Conservation (phyloP, 2,888 invertebrate genomes). For the Shargacucullia verbasci region DNA sequence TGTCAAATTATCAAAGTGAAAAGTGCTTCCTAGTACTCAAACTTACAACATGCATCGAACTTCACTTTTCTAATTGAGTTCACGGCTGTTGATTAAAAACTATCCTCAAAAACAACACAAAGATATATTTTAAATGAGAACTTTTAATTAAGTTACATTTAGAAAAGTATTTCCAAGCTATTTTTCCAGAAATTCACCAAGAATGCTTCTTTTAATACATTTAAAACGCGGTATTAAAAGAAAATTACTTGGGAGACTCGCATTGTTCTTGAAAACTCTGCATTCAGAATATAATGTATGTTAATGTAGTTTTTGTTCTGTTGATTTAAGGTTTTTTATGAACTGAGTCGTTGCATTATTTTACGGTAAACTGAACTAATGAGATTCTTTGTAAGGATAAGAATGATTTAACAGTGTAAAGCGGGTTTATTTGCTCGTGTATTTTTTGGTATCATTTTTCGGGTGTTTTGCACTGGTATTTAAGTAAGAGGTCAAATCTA, state of each 20-base stretch:
- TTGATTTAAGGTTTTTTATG: conserved; percentile 63
- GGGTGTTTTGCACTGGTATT: too few relatives aligned
- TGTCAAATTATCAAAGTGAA: too few relatives aligned
- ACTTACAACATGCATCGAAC: too few relatives aligned
- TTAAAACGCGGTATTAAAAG: conserved; percentile 51
- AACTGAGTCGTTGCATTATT: conserved; percentile 59
- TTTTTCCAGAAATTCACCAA: conserved; percentile 14
- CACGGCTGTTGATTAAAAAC: too few relatives aligned
- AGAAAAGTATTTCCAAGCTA: conserved; percentile 13
- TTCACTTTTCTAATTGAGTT: too few relatives aligned
- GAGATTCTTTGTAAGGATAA: conserved; percentile 52
- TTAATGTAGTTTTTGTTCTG: conserved; percentile 56
- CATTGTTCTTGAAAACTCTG: conserved; percentile 54
- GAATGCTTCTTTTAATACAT: conserved; percentile 52
- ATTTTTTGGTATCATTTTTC: neutral
- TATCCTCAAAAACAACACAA: neutral
- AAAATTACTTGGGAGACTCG: conserved; percentile 41
- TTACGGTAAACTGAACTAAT: conserved; percentile 58
- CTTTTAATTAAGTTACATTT: conserved; percentile 11
- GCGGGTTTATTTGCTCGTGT: conserved; percentile 2
- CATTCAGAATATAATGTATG: conserved; percentile 53
- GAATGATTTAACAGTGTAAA: conserved; percentile 25
- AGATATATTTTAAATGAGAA: conserved; percentile 13
- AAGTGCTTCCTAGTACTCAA: too few relatives aligned
- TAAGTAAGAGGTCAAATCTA: too few relatives aligned